phyloP scores from a whole-genome alignment of 2,888 invertebrate species.

The Oscheius sp. region DNA sequence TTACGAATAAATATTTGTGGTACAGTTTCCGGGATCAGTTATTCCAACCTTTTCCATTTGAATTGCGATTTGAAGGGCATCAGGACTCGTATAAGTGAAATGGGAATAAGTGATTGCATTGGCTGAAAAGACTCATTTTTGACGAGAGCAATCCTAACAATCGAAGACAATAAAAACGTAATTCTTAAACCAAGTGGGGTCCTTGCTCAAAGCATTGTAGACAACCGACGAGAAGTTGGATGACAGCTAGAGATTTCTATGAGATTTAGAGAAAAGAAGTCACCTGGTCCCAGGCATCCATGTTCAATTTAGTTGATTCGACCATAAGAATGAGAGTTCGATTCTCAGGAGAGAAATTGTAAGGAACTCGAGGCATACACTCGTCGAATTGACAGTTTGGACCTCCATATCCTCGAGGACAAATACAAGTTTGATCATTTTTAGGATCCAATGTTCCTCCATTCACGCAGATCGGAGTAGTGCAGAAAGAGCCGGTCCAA shows the following conservation, averaged over 20 bases:
- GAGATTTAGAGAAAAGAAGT: background rate
- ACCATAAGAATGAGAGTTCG: conserved; percentile 23
- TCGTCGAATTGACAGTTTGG: conserved; percentile 44
- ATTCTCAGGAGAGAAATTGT: background rate
- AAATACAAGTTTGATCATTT: conserved; percentile 43
- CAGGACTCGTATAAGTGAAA: conserved; percentile 32
- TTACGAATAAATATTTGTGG: conserved; percentile 6
- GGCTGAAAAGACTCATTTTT: conserved; percentile 30
- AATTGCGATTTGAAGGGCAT: conserved; percentile 35
- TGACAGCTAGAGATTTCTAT: conserved; percentile 8
- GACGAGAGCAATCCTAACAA: conserved; percentile 4
- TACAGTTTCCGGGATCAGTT: conserved; percentile 37
- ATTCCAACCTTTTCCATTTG: conserved; percentile 20
- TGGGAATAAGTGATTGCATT: conserved; percentile 37
- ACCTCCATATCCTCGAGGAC: conserved; percentile 51
- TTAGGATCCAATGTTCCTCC: conserved; percentile 48
- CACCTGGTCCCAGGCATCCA: background rate
- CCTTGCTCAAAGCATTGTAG: conserved; percentile 17
- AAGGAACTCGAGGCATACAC: conserved; percentile 4
- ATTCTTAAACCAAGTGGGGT: conserved; percentile 50
- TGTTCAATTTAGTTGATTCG: conserved; percentile 15
- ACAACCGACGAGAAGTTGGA: conserved; percentile 37
- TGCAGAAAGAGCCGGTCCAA: conserved; percentile 52
- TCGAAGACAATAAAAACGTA: conserved; percentile 55
- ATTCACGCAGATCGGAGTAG: conserved; percentile 56